Conservation (phyloP, 2,113 vertebrate genomes). For the Ptychochromis oligacanthus region DNA sequence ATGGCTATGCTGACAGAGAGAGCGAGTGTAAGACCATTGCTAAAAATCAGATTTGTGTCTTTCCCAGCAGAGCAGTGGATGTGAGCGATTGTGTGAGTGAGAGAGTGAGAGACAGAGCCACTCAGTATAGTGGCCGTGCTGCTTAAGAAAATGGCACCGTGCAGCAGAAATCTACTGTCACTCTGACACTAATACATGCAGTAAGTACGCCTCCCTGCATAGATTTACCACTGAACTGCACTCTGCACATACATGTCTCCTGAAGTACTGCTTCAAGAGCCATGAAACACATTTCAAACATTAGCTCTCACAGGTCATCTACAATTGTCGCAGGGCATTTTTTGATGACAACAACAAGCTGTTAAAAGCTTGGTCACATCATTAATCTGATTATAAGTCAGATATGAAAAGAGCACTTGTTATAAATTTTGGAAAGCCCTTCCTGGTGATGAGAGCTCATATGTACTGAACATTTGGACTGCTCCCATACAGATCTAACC, state of each 20-base stretch:
- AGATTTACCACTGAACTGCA: constrained; percentile 26
- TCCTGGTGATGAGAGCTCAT: constrained; percentile 6
- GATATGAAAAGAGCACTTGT: constrained; percentile 20
- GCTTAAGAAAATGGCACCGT: constrained; percentile 46
- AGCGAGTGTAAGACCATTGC: constrained; percentile 3
- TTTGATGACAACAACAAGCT: background rate
- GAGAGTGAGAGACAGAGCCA: background rate
- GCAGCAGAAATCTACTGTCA: constrained; percentile 60
- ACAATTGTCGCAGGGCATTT: background rate
- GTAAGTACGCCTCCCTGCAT: constrained; percentile 35
- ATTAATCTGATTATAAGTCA: constrained; percentile 23
- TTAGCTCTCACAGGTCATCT: background rate
- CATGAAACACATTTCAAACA: constrained; percentile 6
- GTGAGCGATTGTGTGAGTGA: background rate
- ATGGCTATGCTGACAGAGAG: background rate
- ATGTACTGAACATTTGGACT: constrained; percentile 6
- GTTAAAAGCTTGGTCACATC: background rate
- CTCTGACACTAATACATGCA: constrained; percentile 65
- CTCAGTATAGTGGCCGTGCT: constrained; percentile 2
- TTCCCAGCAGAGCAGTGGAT: background rate
- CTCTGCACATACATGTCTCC: background rate
- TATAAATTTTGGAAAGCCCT: constrained; percentile 25
- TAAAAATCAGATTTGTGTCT: constrained; percentile 22
- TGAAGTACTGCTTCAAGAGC: background rate
- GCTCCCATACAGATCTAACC: constrained; percentile 17